Percentiles rank a stretch among this genome's conserved stretches.
Conservation (phyloP, 2,113 vertebrate genomes). For the Colius striatus region DNA sequence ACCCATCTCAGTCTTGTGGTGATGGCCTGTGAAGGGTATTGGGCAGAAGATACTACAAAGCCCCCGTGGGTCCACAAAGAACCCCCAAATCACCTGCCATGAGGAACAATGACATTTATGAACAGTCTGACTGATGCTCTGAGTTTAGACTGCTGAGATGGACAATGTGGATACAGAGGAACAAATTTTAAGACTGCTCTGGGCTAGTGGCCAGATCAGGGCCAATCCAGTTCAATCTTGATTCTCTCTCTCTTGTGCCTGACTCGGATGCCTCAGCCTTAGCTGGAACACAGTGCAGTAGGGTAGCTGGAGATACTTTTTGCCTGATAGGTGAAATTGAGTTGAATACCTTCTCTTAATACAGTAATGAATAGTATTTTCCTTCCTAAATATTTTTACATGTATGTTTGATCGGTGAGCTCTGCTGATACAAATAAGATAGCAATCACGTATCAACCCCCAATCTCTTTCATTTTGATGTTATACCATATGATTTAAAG, state of each 20-base stretch:
- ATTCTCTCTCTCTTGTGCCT: background rate
- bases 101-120: background rate
- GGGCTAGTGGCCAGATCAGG: background rate
- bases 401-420: rapidly evolving
- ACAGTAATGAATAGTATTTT: background rate
- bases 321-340: background rate
- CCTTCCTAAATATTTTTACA: background rate
- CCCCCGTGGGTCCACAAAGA: background rate
- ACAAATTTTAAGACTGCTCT: background rate
- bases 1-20: background rate
- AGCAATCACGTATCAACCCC: background rate
- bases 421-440: background rate
- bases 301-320: background rate
- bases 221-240: background rate
- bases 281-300: rapidly evolving
- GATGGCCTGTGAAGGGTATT: background rate
- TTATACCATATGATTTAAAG: background rate
- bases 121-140: background rate
- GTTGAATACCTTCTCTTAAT: background rate
- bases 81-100: background rate
- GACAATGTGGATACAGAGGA: background rate
- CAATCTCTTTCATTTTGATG: background rate
- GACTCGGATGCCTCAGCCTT: background rate
- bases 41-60: background rate
- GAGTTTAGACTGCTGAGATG: background rate